A percentile compares a stretch with the other conserved stretches of the same genome.
phyloP scores from a whole-genome alignment of 1,140 invertebrate species.

The Cydia pomonella region DNA sequence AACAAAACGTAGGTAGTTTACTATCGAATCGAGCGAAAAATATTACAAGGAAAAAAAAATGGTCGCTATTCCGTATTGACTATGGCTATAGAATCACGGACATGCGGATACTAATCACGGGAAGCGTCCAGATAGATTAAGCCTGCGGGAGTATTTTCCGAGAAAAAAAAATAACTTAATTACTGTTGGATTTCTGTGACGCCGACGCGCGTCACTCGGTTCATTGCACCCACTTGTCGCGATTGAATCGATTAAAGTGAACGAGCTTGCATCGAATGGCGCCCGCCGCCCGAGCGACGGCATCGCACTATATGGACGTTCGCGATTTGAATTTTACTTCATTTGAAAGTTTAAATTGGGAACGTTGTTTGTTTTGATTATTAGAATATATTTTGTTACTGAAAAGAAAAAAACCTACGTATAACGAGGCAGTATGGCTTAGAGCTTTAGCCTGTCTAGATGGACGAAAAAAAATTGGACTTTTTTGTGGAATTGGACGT shows the following conservation, averaged over 20 bases:
- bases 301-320: slow-evolving; percentile 16
- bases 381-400: too few species aligned
- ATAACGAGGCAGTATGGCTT: too few species aligned
- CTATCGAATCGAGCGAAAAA: too few species aligned
- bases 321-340: slow-evolving; percentile 4
- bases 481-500: not conserved
- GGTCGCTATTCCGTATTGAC: not conserved
- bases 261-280: slow-evolving; percentile 27
- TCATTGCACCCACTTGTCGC: slow-evolving; percentile 27
- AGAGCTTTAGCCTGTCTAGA: too few species aligned
- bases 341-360: slow-evolving; percentile 14
- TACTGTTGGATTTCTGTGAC: slow-evolving; percentile 32
- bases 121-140: slow-evolving; percentile 23
- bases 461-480: too few species aligned
- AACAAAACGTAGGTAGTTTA: too few species aligned
- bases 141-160: slow-evolving; percentile 20
- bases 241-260: slow-evolving; percentile 31
- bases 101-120: slow-evolving; percentile 6
- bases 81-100: not conserved
- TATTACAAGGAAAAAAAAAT: not conserved
- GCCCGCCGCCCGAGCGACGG: slow-evolving; percentile 5
- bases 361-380: slow-evolving; percentile 16
- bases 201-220: slow-evolving; percentile 26
- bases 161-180: slow-evolving; percentile 24
- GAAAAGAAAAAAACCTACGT: too few species aligned